Base-by-base conservation (phyloP, 2,888 invertebrate species). In the Liposcelis brunnea region DNA sequence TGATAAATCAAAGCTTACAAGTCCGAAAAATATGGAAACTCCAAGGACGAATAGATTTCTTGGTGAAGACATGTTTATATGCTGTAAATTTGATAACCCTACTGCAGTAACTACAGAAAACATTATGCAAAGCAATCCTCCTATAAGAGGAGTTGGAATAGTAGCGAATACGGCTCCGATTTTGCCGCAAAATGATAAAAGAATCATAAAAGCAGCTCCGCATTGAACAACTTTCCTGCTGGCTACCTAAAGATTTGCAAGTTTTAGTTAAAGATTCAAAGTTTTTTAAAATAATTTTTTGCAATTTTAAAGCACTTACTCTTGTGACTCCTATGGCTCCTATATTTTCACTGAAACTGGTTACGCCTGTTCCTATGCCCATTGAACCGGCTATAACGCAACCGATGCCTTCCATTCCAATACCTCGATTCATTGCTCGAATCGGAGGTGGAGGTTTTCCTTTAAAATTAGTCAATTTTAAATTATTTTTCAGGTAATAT, bases 31-130 rank as follows among this genome's bases (percentile, higher is more conserved):
- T 49, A 90, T 67, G 2, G 89, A 84, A 55, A 89, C 75, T 14
- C 91, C 91, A 31, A 91, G 71, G 52, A 91, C 83, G 61, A 89
- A 89, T 36, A 91, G 69, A 66, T 91, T 91, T 45, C 91, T 68
- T 0, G 87, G 73, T 19, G 85, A 85, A 59, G 84, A 80, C 50
- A 90, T 63, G 56, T 89, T 74, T 33, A 90, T 78, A 57, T 80
- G 82, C 56, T 86, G 85, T 7, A 86, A 66, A 2, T 81, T 78
- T 0, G 84, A 82, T 0, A 84, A 62, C 43, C 77, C 77, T 77
- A 83, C 83, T 0, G 83, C 83, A 1, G 77, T 70, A 48, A 84
- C 81, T 76, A 84, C 80, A 46, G 83, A 82, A 55, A 84, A 84
- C 78, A 83, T 80, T 26, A 82, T 76, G 52, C 81, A 80, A 62